Percentiles rank a stretch among this genome's conserved stretches.
These are phyloP conservation scores for Graptemys geographica DNA, from an alignment of 2,797 vertebrate genomes.

Conservation along the genomic window DNA sequence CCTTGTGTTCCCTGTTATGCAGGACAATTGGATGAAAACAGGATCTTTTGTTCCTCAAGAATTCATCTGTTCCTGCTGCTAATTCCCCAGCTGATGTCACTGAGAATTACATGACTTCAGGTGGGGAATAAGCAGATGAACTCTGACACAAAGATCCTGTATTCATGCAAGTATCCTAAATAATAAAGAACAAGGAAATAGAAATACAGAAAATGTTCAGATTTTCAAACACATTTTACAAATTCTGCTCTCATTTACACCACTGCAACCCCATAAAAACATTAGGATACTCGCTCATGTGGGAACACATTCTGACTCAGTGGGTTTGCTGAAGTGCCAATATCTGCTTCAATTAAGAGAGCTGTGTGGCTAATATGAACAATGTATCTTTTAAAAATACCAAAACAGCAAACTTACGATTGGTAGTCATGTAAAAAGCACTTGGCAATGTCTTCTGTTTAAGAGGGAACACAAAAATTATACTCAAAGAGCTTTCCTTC, in stretches of 20 bases:
- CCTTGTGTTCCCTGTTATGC: background rate
- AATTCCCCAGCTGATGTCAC: background rate
- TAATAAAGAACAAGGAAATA: background rate
- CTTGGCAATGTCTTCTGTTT: background rate
- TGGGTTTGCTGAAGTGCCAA: background rate
- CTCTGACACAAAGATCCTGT: background rate
- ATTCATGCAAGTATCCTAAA: background rate
- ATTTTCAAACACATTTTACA: background rate
- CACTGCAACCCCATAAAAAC: background rate
- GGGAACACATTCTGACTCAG: background rate
- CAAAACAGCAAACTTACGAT: background rate
- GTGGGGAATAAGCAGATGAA: background rate
- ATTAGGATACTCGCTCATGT: background rate
- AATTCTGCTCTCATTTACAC: background rate
- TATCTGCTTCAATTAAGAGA: background rate
- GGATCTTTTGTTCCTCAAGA: slow-evolving; percentile 22
- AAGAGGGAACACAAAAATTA: background rate
- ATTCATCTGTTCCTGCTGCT: background rate
- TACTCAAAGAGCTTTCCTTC: background rate
- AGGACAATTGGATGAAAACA: slow-evolving; percentile 9
- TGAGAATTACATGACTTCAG: background rate
- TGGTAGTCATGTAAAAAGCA: background rate
- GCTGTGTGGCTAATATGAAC: background rate
- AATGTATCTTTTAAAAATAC: background rate
- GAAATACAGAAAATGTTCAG: background rate